These are phyloP conservation scores for Tolmerus cingulatus DNA, from an alignment of 2,888 invertebrate genomes.

Conservation along the genomic window DNA sequence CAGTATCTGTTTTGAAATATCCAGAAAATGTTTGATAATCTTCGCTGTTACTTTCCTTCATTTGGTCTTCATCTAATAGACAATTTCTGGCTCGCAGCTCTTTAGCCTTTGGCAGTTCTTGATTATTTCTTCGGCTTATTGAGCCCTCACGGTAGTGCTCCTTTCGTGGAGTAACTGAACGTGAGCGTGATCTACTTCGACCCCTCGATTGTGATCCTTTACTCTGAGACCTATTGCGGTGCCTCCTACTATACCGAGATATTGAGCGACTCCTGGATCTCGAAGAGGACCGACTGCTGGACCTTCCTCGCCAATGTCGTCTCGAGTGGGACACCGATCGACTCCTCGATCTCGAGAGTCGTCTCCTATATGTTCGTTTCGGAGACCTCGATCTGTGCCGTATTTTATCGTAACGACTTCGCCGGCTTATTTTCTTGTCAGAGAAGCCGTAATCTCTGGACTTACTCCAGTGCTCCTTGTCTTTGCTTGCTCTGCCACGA, in stretches of 20 bases:
- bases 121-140: background rate
- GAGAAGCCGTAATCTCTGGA: background rate
- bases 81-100: background rate
- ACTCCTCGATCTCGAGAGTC: background rate
- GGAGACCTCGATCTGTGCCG: background rate
- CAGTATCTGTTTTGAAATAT: background rate
- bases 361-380: background rate
- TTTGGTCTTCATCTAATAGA: background rate
- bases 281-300: conserved; percentile 11
- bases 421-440: background rate
- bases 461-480: background rate
- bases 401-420: background rate
- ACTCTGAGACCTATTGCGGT: background rate
- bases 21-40: background rate
- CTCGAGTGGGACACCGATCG: background rate
- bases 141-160: background rate
- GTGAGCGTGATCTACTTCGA: background rate
- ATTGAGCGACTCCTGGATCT: background rate
- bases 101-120: background rate
- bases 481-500: background rate
- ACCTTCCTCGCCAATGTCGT: background rate
- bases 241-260: background rate
- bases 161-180: background rate
- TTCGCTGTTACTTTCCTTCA: background rate
- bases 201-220: background rate